Base-by-base conservation (phyloP, 2,113 vertebrate genomes). In the Scatophagus argus region DNA sequence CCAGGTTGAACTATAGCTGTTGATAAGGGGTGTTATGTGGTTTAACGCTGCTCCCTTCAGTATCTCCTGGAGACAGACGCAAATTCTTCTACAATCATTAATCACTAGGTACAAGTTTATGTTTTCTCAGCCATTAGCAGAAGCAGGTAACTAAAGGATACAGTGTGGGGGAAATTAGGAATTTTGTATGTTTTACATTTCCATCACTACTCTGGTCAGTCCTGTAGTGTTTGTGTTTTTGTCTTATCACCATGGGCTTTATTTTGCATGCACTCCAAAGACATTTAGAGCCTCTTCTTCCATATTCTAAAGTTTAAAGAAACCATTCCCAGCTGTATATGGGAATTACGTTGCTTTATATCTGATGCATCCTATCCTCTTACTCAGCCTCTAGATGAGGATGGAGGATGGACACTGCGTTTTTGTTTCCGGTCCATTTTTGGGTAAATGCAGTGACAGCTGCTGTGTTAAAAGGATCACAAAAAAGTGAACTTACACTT, bases 21-120 rank as follows among this genome's bases (percentile, higher is more conserved):
- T 87, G 81, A 89, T 87, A 91, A 90, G 72, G 43, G 75, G 6
- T 56, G 74, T 74, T 81, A 56, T 77, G 75, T 83, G 73, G 81
- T 77, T 77, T 73, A 86, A 77, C 79, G 84, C 52, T n/a, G 60
- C 39, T 67, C 64, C 38, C 58, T 12, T 51, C 46, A 58, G 79
- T 84, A 79, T 85, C 74, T 89, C 65, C 47, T 11, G 29, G 52
- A 78, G 43, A 66, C 51, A 7, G 34, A 64, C 58, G 59, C 44
- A 58, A 29, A 77, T 79, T 77, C 34, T 61, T 70, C n/a, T 29
- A 19, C 32, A 49, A 56, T 70, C 54, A 68, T 21, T 49, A 34
- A 59, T 68, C 38, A 39, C 23, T 11, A 54, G 43, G 12, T 39
- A 62, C 49, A 69, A 69, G 19, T 17, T 36, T 13, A 32, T 74